A percentile compares a stretch with the other conserved stretches of the same genome.
These are phyloP conservation scores for Dermatophagoides farinae DNA, from an alignment of 1,140 invertebrate species.

Conservation along the genomic window DNA sequence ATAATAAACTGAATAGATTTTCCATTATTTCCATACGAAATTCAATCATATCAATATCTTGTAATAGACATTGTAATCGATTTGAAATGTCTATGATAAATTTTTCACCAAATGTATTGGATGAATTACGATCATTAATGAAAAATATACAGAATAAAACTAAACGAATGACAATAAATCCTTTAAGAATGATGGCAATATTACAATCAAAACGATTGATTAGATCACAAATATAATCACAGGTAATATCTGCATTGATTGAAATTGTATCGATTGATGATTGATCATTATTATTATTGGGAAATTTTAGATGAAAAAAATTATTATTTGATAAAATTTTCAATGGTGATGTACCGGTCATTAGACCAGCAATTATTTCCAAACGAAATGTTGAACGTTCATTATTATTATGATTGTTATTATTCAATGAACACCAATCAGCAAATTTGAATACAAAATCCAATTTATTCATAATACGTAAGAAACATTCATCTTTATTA, in stretches of 20 bases:
- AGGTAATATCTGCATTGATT: not conserved
- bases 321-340: conserved; percentile 4
- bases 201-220: not conserved
- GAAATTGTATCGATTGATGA: not conserved
- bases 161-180: not conserved
- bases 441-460: not conserved
- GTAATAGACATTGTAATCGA: conserved; percentile 15
- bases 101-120: not conserved
- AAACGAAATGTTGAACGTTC: not conserved
- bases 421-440: conserved; percentile 2
- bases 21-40: conserved; percentile 29
- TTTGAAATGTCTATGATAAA: not conserved
- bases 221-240: conserved; percentile 2
- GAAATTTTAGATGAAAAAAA: not conserved
- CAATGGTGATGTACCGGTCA: not conserved
- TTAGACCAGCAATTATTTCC: not conserved
- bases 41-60: conserved; percentile 24
- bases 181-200: not conserved
- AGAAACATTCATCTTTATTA: not conserved
- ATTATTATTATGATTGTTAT: not conserved
- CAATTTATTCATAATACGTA: conserved; percentile 1
- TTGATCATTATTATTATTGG: not conserved
- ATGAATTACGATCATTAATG: not conserved
- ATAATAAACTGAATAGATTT: conserved; percentile 29
- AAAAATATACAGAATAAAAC: not conserved